Base-by-base conservation (phyloP, 1,140 invertebrate genomes). In the Copidosoma floridanum region DNA sequence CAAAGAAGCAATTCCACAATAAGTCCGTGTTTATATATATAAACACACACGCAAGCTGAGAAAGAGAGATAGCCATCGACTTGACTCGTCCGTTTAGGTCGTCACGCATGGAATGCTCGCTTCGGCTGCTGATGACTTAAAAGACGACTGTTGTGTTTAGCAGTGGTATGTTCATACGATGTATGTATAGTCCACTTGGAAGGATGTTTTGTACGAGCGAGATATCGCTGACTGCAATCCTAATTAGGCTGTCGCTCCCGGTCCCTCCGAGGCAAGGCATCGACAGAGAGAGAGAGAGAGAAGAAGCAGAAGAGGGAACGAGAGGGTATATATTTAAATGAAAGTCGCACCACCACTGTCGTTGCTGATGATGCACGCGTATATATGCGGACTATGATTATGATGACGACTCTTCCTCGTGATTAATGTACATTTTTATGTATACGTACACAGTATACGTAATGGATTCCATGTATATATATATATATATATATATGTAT, bases 241-340 rank as follows among this genome's bases (percentile, higher is more conserved):
- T 60, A 60, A 60, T 60, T 60, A 60, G 57, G 23, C 57, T 53
- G 20, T 46, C 37, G 24, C 27, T 35, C n/a, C n/a, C 10, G 20
- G 8, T 8, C 29, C 12, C 29, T 32, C 29, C 29, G 29, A 32
- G 6, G 29, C 29, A 32, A 32, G 6, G 29, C 29, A 32, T 32
- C 29, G 29, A 32, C 12, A n/a, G n/a, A n/a, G n/a, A n/a, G n/a
- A n/a, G n/a, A n/a, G n/a, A n/a, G n/a, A n/a, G n/a, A n/a, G n/a
- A n/a, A n/a, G n/a, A n/a, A n/a, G n/a, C n/a, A n/a, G 6, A 10
- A 23, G 16, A 16, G 23, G 21, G 7, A 27, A 43, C 11, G 23
- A 54, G 26, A 24, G 21, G 2, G 21, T 46, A 26, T 46, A 46
- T 46, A 26, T 46, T 46, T n/a, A 16, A 46, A 46, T 46, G 44